A percentile compares a stretch with the other conserved stretches of the same genome.
phyloP scores from a whole-genome alignment of 2,888 invertebrate genomes.

The Octodonta nipae region DNA sequence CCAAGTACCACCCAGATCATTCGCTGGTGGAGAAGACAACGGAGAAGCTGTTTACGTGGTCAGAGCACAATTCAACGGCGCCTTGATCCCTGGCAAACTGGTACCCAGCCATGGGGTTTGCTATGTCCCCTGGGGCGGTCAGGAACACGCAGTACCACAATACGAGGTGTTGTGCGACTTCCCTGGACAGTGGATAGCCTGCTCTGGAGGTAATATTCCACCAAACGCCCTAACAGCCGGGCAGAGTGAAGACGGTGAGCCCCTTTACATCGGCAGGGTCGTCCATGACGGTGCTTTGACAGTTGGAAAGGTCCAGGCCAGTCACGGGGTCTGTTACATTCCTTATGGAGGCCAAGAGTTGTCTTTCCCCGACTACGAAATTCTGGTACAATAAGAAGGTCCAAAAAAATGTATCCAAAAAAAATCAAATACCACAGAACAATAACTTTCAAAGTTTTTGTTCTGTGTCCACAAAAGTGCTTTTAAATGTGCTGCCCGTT shows the following conservation, averaged over 20 bases:
- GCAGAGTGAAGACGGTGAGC: constrained; percentile 63
- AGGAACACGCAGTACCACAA: constrained; percentile 49
- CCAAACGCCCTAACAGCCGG: constrained; percentile 58
- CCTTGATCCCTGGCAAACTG: constrained; percentile 67
- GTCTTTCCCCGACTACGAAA: constrained; percentile 67
- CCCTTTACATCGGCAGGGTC: constrained; percentile 64
- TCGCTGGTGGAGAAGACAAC: constrained; percentile 51
- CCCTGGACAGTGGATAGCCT: constrained; percentile 30
- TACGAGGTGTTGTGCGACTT: constrained; percentile 46
- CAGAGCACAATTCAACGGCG: constrained; percentile 56
- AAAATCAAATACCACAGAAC: no score
- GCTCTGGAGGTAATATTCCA: constrained; percentile 47
- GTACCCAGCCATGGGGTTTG: constrained; percentile 51
- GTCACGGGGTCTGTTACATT: constrained; percentile 63
- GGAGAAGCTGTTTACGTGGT: constrained; percentile 53
- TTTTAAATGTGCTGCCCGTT: no score
- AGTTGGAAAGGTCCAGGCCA: constrained; percentile 72
- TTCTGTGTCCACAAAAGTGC: no score
- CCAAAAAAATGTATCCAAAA: no score
- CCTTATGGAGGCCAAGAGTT: constrained; percentile 69
- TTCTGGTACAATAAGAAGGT: constrained; percentile 48
- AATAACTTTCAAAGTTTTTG: no score
- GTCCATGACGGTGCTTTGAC: constrained; percentile 64
- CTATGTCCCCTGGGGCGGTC: constrained; percentile 67
- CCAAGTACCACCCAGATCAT: constrained; percentile 59